Conservation (phyloP, 1,140 invertebrate genomes). For the Drosophila busckii region DNA sequence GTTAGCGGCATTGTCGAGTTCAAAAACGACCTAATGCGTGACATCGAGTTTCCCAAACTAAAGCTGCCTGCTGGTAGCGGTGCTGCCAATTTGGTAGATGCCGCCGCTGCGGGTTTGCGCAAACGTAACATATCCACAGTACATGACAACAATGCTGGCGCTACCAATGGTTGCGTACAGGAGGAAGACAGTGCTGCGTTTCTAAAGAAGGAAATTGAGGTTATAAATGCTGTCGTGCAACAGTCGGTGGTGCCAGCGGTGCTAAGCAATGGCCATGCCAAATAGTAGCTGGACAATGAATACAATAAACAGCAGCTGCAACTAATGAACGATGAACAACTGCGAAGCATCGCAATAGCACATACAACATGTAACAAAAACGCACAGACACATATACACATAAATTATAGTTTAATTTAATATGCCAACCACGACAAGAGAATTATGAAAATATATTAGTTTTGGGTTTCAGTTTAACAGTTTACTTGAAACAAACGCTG, state of each 20-base stretch:
- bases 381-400: slow-evolving; percentile 11
- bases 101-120: slow-evolving; percentile 33
- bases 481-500: slow-evolving; percentile 8
- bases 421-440: no score
- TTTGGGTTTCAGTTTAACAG: slow-evolving; percentile 3
- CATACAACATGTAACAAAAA: background rate
- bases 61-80: slow-evolving; percentile 44
- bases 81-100: slow-evolving; percentile 29
- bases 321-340: slow-evolving; percentile 10
- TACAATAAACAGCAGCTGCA: slow-evolving; percentile 9
- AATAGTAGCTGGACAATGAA: slow-evolving; percentile 51
- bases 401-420: slow-evolving; percentile 26
- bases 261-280: slow-evolving; percentile 78
- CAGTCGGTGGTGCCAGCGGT: slow-evolving; percentile 74
- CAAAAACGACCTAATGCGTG: slow-evolving; percentile 77
- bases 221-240: slow-evolving; percentile 76
- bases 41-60: slow-evolving; percentile 65
- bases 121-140: slow-evolving; percentile 58
- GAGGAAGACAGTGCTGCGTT: slow-evolving; percentile 61
- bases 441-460: no score
- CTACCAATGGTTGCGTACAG: background rate
- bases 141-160: slow-evolving; percentile 43
- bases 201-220: slow-evolving; percentile 77
- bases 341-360: slow-evolving; percentile 5
- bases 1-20: slow-evolving; percentile 78